Evolutionary conservation across 2,888 invertebrate species (phyloP).

Genomic region (Trachelus iudaicus): DNA sequence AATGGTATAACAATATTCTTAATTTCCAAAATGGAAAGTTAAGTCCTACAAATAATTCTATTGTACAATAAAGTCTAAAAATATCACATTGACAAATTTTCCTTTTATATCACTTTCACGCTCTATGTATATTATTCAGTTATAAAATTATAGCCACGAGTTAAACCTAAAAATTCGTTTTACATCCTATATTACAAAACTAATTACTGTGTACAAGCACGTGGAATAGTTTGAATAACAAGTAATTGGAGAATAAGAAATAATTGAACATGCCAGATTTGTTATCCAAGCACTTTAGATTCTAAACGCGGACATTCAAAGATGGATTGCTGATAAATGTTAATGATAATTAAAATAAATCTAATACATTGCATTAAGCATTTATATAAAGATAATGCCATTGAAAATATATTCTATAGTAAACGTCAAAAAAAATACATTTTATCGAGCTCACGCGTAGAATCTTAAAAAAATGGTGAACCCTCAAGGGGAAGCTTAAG

Average conservation of each 20-base stretch:
- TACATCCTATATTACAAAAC: not conserved
- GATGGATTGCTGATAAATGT: not conserved
- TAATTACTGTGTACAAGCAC: not conserved
- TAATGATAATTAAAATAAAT: not conserved
- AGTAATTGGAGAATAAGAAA: not conserved
- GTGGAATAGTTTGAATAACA: not conserved
- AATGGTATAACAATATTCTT: not conserved
- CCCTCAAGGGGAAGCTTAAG: too few species aligned
- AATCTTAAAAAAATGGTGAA: too few species aligned
- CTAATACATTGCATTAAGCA: too few species aligned
- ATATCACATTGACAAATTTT: not conserved
- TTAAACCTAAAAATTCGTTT: not conserved
- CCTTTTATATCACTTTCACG: not conserved
- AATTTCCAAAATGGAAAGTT: not conserved
- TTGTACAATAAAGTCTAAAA: not conserved
- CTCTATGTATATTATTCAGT: not conserved
- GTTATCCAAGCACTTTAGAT: not conserved
- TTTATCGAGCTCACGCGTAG: too few species aligned
- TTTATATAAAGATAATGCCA: too few species aligned
- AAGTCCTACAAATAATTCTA: not conserved
- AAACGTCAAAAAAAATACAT: too few species aligned
- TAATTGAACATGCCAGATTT: not conserved
- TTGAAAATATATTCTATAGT: too few species aligned
- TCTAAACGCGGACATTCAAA: not conserved
- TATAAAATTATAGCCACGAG: not conserved